phyloP scores from a whole-genome alignment of 2,888 invertebrate genomes.

The Thalpophila matura region DNA sequence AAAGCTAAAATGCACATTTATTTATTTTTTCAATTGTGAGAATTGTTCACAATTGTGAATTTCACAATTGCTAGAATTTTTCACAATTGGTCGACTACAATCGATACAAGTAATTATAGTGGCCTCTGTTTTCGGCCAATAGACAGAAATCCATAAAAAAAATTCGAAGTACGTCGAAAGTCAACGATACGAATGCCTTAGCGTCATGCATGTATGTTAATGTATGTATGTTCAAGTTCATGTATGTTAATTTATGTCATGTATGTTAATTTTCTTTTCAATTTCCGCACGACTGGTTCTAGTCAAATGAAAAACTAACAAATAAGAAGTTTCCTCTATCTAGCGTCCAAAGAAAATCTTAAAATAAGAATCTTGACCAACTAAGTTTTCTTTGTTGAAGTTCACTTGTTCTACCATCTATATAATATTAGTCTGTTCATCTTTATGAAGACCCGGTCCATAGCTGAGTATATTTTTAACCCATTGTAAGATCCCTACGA shows the following conservation, averaged over 20 bases:
- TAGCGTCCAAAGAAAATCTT: conserved; percentile 13
- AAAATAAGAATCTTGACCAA: conserved; percentile 32
- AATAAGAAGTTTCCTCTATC: conserved; percentile 13
- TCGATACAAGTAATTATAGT: no score
- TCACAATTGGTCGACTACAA: no score
- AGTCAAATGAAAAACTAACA: conserved; percentile 35
- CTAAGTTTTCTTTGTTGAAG: conserved; percentile 37
- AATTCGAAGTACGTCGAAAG: conserved; percentile 9
- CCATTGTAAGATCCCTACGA: conserved; percentile 40
- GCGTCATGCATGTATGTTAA: no score
- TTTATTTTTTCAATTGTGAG: no score
- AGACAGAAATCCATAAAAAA: conserved; percentile 16
- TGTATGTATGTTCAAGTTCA: no score
- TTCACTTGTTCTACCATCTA: conserved; percentile 24
- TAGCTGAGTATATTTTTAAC: conserved; percentile 37
- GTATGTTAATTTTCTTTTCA: not conserved
- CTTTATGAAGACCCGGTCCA: conserved; percentile 18
- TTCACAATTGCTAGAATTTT: no score
- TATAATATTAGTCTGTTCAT: conserved; percentile 31
- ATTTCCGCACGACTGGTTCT: not conserved
- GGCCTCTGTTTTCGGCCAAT: not conserved
- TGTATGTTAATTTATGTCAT: no score
- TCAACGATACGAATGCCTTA: no score
- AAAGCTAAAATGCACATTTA: no score
- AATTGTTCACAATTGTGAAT: no score